Base-by-base conservation (phyloP, 2,113 vertebrate species). In the Patagioenas fasciata region DNA sequence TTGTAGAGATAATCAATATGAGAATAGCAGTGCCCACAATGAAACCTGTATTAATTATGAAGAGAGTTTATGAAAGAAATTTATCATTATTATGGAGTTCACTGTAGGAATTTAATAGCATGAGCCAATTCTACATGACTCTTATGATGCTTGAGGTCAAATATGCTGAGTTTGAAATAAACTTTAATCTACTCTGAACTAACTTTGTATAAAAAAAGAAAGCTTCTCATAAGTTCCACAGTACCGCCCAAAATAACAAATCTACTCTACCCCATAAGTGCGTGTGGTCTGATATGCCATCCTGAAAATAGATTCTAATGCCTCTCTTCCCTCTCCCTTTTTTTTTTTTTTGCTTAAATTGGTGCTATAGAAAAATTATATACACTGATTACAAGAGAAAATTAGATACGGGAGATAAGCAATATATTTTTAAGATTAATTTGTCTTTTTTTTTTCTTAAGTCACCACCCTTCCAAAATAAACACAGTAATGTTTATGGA, bases 41-140 rank as follows among this genome's bases (percentile, higher is more conserved):
- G 95, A 98, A 98, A 97, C 96, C 91, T 97, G 84, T 95, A 97
- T 96, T 98, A 97, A 98, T 96, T 98, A 97, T 95, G 89, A 97
- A 97, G 96, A 96, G 94, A 94, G 82, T 93, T 97, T 98, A 97
- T 97, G 89, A 97, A 98, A 97, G 88, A 97, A 97, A 97, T 97
- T 96, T 96, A 97, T 97, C 88, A 97, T 95, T 95, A 97, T 94
- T 97, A 92, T 97, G 78, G 70, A 96, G 84, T 93, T 97, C 83
- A 42, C 91, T 97, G 97, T 77, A 97, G 77, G 96, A 98, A 97
- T 95, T 85, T 95, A 98, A 97, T 98, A 95, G 79, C 93, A 64
- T 95, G 86, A 81, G 90, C 96, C 82, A 97, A 85, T 83, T 97
- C 88, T 92, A 94, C 56, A 96, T 69, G 91, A 89, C 88, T 97